Evolutionary conservation across 2,113 vertebrate species (phyloP), one percentile per base, ranked within the genome.

Genomic region (Protomyctophum bolini): DNA sequence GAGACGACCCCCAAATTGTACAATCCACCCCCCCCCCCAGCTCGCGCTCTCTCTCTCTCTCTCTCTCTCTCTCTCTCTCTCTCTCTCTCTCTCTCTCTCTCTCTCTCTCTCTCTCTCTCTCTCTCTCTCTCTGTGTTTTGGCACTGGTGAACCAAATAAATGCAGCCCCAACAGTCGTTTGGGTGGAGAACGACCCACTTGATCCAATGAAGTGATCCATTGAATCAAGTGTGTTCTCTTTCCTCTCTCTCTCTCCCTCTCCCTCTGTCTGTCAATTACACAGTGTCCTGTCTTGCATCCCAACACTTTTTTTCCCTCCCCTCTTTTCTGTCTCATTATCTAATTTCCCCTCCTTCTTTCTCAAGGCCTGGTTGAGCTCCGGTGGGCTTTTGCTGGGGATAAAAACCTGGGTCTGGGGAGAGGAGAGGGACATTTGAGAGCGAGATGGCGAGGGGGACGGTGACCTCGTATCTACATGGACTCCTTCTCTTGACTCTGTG

Each of bases 401-500:
- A 98, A 97, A 41, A 97, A 97, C 93, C 93, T 93, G 87, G 86
- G 80, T 89, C 81, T 88, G 61, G 84, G 84, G 86, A 91, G 92
- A 91, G 73, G 80, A 89, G 92, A 81, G 80, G 92, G 94, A 92
- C 95, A 96, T 95, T 97, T 92, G 91, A 92, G 91, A 93, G 92
- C 90, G 90, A 94, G 93, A 98, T 97, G 96, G 95, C 94, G 82
- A 91, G 86, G 91, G 90, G 92, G 92, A 93, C 90, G 81, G 93
- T 90, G 85, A 86, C 87, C 72, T 83, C 89, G 80, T 92, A 94
- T 90, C 89, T 95, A 46, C 91, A 91, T 9, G 95, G 93, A 89
- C 91, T 87, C 89, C 87, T 97, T 86, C 92, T 97, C 73, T 80
- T 98, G 85, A 86, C 91, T 83, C 73, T 95, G 89, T 93, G 94